Evolutionary conservation across 2,888 invertebrate species (phyloP).

Genomic region (Bombylius discolor): DNA sequence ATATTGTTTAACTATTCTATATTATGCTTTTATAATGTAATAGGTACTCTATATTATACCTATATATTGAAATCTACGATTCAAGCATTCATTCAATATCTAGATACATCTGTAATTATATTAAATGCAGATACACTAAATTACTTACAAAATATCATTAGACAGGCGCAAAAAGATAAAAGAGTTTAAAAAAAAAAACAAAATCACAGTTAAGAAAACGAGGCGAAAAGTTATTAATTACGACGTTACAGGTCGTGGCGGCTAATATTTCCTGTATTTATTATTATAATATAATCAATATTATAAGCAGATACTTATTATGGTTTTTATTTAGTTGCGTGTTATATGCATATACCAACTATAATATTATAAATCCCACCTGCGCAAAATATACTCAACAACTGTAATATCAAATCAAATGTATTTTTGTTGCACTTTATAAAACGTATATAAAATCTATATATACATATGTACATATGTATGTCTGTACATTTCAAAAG

Average conservation of each 20-base stretch:
- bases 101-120: not conserved
- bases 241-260: not conserved
- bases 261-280: not conserved
- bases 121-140: not conserved
- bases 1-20: too few species aligned
- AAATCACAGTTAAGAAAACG: not conserved
- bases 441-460: too few species aligned
- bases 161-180: not conserved
- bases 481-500: not conserved
- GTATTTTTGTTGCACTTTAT: too few species aligned
- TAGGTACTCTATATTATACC: too few species aligned
- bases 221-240: not conserved
- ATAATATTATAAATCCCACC: not conserved
- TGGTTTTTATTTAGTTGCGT: too few species aligned
- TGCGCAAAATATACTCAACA: not conserved
- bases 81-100: too few species aligned
- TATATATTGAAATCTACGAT: too few species aligned
- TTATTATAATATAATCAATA: not conserved
- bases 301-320: too few species aligned
- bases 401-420: too few species aligned
- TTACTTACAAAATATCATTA: not conserved
- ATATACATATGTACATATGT: not conserved
- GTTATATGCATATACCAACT: not conserved
- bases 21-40: too few species aligned
- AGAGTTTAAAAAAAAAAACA: too few species aligned